Conservation (phyloP, 2,888 invertebrate species). For the Sylvicola fuscatus region DNA sequence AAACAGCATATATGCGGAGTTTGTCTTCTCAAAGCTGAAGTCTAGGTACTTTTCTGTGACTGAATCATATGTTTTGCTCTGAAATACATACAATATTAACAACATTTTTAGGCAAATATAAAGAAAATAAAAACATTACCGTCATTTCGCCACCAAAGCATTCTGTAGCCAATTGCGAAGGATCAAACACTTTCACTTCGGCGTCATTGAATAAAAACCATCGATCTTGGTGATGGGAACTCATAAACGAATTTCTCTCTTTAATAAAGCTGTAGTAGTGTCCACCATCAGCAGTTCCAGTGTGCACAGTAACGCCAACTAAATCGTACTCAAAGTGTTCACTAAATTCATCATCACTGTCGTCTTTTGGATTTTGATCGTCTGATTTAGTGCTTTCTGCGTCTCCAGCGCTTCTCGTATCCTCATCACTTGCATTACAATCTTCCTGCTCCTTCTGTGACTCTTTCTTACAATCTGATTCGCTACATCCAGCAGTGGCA, state of each 20-base stretch:
- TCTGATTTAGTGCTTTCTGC: too few species aligned
- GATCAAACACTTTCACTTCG: constrained; percentile 87
- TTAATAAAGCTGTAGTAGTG: constrained; percentile 93
- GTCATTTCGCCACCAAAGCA: constrained; percentile 98
- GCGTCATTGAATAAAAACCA: constrained; percentile 89
- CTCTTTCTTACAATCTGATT: constrained; percentile 7
- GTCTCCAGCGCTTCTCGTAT: too few species aligned
- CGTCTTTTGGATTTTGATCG: too few species aligned
- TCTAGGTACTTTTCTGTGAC: constrained; percentile 95
- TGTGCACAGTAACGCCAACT: constrained; percentile 90
- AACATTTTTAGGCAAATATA: constrained; percentile 7
- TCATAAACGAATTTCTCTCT: constrained; percentile 45
- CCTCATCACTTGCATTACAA: constrained; percentile 13
- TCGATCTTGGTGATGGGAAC: constrained; percentile 49
- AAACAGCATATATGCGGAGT: constrained; percentile 93
- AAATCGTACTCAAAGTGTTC: constrained; percentile 39
- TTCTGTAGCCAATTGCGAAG: constrained; percentile 82
- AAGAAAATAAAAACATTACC: constrained; percentile 26
- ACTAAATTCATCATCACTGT: constrained; percentile 10
- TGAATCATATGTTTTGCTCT: constrained; percentile 92
- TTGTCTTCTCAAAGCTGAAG: constrained; percentile 93
- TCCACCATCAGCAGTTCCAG: constrained; percentile 94
- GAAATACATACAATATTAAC: constrained; percentile 14
- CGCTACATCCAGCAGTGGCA: neutral
- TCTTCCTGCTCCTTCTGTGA: constrained; percentile 12